phyloP scores from a whole-genome alignment of 2,888 invertebrate species.

The Tetramorium bicarinatum region DNA sequence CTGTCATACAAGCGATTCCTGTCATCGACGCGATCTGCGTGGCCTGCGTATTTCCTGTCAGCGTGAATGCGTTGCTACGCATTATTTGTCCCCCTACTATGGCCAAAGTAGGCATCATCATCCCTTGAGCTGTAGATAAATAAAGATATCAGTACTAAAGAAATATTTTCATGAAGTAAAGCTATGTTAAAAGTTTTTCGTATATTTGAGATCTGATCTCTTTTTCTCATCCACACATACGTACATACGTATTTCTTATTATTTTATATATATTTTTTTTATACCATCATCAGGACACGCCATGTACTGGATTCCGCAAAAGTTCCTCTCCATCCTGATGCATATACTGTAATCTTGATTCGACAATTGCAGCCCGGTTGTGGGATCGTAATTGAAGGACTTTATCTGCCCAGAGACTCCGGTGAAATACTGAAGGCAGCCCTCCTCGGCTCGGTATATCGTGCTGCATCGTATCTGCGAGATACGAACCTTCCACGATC shows the following conservation, averaged over 20 bases:
- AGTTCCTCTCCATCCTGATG: conserved; percentile 94
- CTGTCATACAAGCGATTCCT: conserved; percentile 91
- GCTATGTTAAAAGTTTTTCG: background rate
- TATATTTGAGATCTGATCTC: background rate
- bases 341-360: conserved; percentile 97
- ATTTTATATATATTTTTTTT: background rate
- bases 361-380: conserved; percentile 92
- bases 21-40: conserved; percentile 90
- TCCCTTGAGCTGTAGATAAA: conserved; percentile 31
- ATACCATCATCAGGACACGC: conserved; percentile 91
- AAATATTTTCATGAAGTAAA: background rate
- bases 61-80: conserved; percentile 90
- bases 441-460: conserved; percentile 91
- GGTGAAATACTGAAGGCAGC: conserved; percentile 93
- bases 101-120: background rate
- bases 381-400: conserved; percentile 94
- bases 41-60: conserved; percentile 92
- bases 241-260: background rate
- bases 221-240: background rate
- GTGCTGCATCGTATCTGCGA: conserved; percentile 93
- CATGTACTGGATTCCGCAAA: conserved; percentile 94
- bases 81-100: conserved; percentile 50
- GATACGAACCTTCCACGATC: conserved; percentile 94
- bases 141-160: background rate
- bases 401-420: conserved; percentile 93